phyloP scores from a whole-genome alignment of 23 tunicate species.

The Ascidia mentula region DNA sequence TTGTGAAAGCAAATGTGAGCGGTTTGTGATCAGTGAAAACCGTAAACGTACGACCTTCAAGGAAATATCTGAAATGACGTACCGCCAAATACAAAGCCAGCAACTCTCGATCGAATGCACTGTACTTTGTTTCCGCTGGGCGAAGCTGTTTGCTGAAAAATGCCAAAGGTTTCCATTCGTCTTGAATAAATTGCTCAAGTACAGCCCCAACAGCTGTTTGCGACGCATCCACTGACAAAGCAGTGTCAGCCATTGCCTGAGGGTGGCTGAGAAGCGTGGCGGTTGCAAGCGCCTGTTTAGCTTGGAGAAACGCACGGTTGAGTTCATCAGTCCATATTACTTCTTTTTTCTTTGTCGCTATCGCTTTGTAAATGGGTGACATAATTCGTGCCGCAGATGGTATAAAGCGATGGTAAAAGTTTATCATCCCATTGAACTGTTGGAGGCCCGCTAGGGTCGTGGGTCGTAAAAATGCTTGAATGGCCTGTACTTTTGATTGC shows the following conservation, averaged over 20 bases:
- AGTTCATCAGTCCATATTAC: neutral
- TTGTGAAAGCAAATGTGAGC: constrained; percentile 4
- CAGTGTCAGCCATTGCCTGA: neutral
- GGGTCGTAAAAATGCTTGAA: neutral
- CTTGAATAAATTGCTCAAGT: neutral
- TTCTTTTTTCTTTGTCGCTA: neutral
- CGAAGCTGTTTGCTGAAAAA: neutral
- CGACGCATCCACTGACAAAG: constrained; percentile 4
- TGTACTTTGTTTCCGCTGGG: too few relatives aligned
- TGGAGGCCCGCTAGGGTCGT: neutral
- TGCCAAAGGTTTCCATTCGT: constrained; percentile 3
- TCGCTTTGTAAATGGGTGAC: constrained; percentile 4
- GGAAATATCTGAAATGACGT: too few relatives aligned
- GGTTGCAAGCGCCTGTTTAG: neutral
- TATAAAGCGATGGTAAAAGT: constrained; percentile 10
- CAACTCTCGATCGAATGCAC: too few relatives aligned
- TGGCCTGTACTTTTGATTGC: neutral
- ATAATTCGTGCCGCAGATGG: constrained; percentile 1
- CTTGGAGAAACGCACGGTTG: neutral
- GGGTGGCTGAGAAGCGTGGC: neutral
- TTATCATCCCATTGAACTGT: constrained; percentile 2
- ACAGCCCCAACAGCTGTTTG: constrained; percentile 4
- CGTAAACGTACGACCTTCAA: too few relatives aligned
- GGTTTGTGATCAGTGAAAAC: constrained; percentile 14
- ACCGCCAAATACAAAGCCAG: too few relatives aligned